Percentiles rank a stretch among this genome's conserved stretches.
These are phyloP conservation scores for Brachypteracias leptosomus DNA, from an alignment of 2,113 vertebrate species.

Conservation along the genomic window DNA sequence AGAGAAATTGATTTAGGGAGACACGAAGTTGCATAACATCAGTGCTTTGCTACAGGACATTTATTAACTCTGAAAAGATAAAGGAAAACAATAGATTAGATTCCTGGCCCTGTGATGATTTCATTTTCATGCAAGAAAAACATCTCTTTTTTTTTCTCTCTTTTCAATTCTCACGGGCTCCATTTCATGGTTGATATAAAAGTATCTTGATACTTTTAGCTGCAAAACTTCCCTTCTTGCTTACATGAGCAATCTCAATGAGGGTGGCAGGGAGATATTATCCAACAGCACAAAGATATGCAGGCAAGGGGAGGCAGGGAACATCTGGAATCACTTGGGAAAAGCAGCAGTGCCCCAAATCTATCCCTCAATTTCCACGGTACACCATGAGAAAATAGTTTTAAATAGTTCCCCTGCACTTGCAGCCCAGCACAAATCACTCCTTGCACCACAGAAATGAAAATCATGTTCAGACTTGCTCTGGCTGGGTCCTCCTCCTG, in stretches of 20 bases:
- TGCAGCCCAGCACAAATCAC: not conserved
- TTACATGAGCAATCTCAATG: not conserved
- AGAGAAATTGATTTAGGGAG: slow-evolving; percentile 25
- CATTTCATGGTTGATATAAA: not conserved
- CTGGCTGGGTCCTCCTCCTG: not conserved
- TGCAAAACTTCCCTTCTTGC: not conserved
- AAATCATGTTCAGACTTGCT: not conserved
- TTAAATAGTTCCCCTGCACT: not conserved
- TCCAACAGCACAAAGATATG: not conserved
- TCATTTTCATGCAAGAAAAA: not conserved
- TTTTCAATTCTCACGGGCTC: not conserved
- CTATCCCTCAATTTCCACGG: not conserved
- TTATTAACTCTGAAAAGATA: not conserved
- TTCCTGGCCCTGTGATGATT: not conserved
- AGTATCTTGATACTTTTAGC: not conserved
- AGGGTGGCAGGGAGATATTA: not conserved
- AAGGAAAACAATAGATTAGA: not conserved
- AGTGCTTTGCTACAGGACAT: not conserved
- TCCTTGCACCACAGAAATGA: not conserved
- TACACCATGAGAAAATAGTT: not conserved
- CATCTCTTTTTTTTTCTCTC: not conserved
- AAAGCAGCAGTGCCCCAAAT: not conserved
- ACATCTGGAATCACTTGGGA: not conserved
- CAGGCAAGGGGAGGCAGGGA: not conserved
- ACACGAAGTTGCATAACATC: not conserved